Base-by-base conservation (phyloP, 35 echinoderm and acorn worm genomes). In the Heliocidaris tuberculata region DNA sequence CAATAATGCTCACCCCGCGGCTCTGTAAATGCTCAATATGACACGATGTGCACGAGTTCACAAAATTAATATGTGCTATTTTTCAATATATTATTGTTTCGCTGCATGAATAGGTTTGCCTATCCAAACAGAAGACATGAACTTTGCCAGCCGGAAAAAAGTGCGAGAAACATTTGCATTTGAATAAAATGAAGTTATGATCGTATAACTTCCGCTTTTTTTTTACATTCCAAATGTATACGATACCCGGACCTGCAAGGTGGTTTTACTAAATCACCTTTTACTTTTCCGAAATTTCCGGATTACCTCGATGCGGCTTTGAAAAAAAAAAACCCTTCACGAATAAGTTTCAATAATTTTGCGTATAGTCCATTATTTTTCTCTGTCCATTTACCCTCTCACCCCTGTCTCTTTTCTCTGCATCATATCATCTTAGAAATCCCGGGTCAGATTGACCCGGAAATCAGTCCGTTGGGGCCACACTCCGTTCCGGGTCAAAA, bases 221-320 rank as follows among this genome's bases (percentile, higher is more conserved):
- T 24, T 24, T 5, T 27, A 78, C 21, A 27, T 27, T 78, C 2
- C 19, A 29, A 78, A 78, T 70, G 65, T 27, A 78, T 7, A 78
- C 21, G 7, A n/a, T 24, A n/a, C 65, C 65, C 65, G 60, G 60
- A 70, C 17, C 21, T 21, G 60, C 60, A 70, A 70, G 60, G 17
- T 65, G 15, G 5, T 17, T 70, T 70, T 70, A 19, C 21, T 4
- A 70, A 70, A 42, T 42, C 0, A 42, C 35, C 3, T 27, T 70
- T 70, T 17, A 15, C 59, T 19, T n/a, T n/a, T 24, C 65, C 17
- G 21, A 78, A 78, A 78, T 78, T 78, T 78, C 65, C 65, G 65
- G 65, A n/a, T 78, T 78, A 78, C 65, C 65, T 78, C 65, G 65
- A 78, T 78, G 65, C 65, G 21, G 65, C 65, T 78, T 78, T 78